These are phyloP conservation scores for Brachionus rotundiformis DNA, from an alignment of 1,140 invertebrate species.

Conservation along the genomic window DNA sequence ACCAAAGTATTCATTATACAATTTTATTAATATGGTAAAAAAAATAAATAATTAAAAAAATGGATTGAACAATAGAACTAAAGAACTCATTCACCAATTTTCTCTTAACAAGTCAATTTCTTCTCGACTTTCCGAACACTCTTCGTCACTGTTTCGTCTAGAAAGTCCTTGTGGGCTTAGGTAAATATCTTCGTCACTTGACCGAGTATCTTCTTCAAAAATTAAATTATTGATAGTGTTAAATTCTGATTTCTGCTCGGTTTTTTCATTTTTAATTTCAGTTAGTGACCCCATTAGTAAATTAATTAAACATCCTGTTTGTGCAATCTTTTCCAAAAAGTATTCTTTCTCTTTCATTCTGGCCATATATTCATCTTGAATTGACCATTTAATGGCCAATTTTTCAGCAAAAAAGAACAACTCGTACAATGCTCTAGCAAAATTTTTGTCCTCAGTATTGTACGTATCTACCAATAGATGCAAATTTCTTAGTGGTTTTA, in stretches of 20 bases:
- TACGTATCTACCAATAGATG: background rate
- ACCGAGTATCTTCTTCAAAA: background rate
- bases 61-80: background rate
- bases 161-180: background rate
- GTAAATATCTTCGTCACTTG: background rate
- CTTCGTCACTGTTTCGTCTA: background rate
- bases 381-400: conserved; percentile 35
- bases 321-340: background rate
- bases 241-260: background rate
- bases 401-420: conserved; percentile 40
- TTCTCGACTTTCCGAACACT: background rate
- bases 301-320: conserved; percentile 32
- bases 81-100: conserved; percentile 15
- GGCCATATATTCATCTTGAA: conserved; percentile 11
- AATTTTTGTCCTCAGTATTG: conserved; percentile 15
- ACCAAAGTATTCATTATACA: conserved; percentile 1
- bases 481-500: conserved; percentile 40
- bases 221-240: background rate
- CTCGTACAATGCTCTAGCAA: conserved; percentile 31
- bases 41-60: background rate
- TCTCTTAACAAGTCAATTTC: background rate
- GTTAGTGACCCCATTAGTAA: background rate
- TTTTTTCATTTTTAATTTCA: background rate
- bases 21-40: background rate
- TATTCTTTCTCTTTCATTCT: conserved; percentile 32